Conservation (phyloP, 2,113 vertebrate genomes). For the Nestor notabilis region DNA sequence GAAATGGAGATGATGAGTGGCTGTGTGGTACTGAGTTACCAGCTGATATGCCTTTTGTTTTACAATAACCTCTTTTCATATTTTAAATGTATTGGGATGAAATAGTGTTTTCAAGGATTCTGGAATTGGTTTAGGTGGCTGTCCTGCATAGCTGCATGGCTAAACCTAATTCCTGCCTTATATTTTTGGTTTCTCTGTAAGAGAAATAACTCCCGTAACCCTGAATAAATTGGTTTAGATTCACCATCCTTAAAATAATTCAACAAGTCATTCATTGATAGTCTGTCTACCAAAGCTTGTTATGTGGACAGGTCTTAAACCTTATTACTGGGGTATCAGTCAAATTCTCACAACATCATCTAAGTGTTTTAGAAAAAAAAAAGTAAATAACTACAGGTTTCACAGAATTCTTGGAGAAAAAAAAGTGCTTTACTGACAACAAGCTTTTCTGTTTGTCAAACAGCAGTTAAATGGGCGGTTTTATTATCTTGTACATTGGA, state of each 20-base stretch:
- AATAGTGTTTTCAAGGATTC: neutral
- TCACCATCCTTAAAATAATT: neutral
- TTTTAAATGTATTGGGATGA: neutral
- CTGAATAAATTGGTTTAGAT: neutral
- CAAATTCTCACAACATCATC: neutral
- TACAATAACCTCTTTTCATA: neutral
- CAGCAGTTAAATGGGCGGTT: neutral
- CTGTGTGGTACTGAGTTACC: neutral
- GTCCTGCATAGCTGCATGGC: neutral
- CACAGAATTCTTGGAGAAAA: neutral
- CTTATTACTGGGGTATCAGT: neutral
- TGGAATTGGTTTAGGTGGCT: neutral
- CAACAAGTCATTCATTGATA: neutral
- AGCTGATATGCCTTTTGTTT: neutral
- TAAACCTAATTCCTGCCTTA: neutral
- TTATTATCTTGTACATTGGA: neutral
- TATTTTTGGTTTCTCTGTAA: neutral
- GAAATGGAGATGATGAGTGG: neutral
- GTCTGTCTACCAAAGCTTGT: neutral
- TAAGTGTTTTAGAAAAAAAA: neutral
- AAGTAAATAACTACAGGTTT: neutral
- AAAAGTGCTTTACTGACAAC: neutral
- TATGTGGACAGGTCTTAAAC: neutral
- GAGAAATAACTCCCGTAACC: neutral
- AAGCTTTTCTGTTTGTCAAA: neutral